Evolutionary conservation across 23 tunicate genomes (phyloP).

Genomic region (Aplidium turbinatum): DNA sequence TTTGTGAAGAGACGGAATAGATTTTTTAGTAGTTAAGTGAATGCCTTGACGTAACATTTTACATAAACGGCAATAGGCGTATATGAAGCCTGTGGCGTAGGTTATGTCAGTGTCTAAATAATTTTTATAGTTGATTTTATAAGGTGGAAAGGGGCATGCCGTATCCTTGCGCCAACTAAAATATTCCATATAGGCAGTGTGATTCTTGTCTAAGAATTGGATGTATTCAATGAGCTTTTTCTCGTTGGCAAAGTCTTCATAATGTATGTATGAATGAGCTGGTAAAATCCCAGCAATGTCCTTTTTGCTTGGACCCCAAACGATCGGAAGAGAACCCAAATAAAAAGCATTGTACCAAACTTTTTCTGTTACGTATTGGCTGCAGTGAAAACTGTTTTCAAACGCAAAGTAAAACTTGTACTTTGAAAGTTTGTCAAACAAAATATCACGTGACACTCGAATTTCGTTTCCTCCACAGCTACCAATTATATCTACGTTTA

Average conservation of each 20-base stretch:
- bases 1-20: no score
- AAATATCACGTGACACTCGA: background rate
- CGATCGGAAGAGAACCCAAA: conserved; percentile 12
- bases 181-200: conserved; percentile 29
- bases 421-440: conserved; percentile 1
- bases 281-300: conserved; percentile 19
- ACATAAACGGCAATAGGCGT: no score
- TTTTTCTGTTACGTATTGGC: conserved; percentile 29
- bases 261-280: conserved; percentile 19
- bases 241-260: conserved; percentile 24
- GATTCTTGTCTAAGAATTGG: conserved; percentile 6
- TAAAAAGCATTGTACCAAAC: conserved; percentile 35
- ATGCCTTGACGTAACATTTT: no score
- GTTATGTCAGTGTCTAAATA: no score
- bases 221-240: conserved; percentile 1
- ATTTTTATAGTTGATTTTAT: no score
- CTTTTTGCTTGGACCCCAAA: conserved; percentile 34
- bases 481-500: conserved; percentile 1
- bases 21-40: no score
- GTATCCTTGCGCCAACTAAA: conserved; percentile 19
- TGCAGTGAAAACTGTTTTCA: conserved; percentile 47
- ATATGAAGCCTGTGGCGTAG: no score
- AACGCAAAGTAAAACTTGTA: conserved; percentile 62
- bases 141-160: conserved; percentile 11
- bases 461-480: background rate